phyloP scores from a whole-genome alignment of 2,888 invertebrate genomes.

The Synanthedon andrenaeformis region DNA sequence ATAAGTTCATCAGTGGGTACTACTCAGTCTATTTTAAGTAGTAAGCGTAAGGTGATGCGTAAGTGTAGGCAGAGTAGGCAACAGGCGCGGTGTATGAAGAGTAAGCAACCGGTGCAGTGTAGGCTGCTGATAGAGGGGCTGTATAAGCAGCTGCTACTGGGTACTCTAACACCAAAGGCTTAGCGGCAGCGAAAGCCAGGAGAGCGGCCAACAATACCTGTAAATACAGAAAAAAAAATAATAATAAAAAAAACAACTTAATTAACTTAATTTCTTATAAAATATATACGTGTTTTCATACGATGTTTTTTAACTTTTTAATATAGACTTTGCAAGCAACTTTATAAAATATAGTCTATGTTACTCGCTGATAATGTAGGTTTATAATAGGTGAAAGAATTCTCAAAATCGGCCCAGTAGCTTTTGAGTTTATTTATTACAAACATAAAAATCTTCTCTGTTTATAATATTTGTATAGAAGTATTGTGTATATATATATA shows the following conservation, averaged over 20 bases:
- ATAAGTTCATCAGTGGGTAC: too few species aligned
- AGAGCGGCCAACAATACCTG: slow-evolving; percentile 61
- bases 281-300: too few species aligned
- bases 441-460: too few species aligned
- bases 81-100: slow-evolving; percentile 26
- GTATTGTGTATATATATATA: too few species aligned
- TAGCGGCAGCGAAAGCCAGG: slow-evolving; percentile 64
- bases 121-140: slow-evolving; percentile 56
- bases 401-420: too few species aligned
- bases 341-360: too few species aligned
- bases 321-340: not conserved
- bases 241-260: too few species aligned
- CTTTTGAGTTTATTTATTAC: too few species aligned
- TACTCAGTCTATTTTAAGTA: slow-evolving; percentile 19
- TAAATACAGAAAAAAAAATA: slow-evolving; percentile 8
- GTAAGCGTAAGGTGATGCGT: slow-evolving; percentile 40
- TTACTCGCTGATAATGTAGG: too few species aligned
- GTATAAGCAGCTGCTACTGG: slow-evolving; percentile 53
- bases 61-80: slow-evolving; percentile 30
- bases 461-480: too few species aligned
- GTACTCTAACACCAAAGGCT: slow-evolving; percentile 50
- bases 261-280: too few species aligned
- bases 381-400: too few species aligned
- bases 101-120: slow-evolving; percentile 59
- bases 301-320: slow-evolving; percentile 19